These are phyloP conservation scores for Hexactinellida sp. DNA, from an alignment of 37 sponge, comb jelly and placozoan species.

Conservation along the genomic window DNA sequence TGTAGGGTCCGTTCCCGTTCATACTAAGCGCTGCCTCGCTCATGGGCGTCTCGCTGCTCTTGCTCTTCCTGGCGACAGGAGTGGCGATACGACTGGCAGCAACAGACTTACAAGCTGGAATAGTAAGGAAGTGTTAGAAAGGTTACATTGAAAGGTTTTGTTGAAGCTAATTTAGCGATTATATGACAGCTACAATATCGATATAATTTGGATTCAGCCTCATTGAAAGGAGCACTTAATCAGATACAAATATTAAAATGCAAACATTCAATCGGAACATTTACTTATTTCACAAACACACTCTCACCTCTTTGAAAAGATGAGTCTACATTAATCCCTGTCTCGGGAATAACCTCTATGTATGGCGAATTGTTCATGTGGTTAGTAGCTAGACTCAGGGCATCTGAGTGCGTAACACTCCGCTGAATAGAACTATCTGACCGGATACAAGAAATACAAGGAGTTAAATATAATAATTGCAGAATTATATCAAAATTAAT, in stretches of 20 bases:
- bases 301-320: neutral
- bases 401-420: neutral
- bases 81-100: neutral
- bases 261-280: too few species aligned
- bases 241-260: too few species aligned
- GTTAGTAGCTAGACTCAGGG: neutral
- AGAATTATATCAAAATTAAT: neutral
- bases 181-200: too few species aligned
- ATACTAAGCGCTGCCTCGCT: neutral
- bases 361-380: slow-evolving; percentile 4
- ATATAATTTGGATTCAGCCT: too few species aligned
- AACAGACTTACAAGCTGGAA: neutral
- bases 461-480: neutral
- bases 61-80: neutral
- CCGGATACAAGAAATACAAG: too few species aligned
- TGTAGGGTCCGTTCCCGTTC: neutral
- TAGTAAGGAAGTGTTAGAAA: neutral
- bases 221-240: too few species aligned
- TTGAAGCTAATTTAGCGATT: too few species aligned
- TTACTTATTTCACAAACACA: too few species aligned
- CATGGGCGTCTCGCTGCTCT: neutral
- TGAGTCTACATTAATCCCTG: neutral
- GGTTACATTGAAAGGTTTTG: too few species aligned
- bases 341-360: neutral
- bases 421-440: neutral